A percentile compares a stretch with the other conserved stretches of the same genome.
Conservation (phyloP, 1,140 invertebrate genomes). For the Pectinophora gossypiella region DNA sequence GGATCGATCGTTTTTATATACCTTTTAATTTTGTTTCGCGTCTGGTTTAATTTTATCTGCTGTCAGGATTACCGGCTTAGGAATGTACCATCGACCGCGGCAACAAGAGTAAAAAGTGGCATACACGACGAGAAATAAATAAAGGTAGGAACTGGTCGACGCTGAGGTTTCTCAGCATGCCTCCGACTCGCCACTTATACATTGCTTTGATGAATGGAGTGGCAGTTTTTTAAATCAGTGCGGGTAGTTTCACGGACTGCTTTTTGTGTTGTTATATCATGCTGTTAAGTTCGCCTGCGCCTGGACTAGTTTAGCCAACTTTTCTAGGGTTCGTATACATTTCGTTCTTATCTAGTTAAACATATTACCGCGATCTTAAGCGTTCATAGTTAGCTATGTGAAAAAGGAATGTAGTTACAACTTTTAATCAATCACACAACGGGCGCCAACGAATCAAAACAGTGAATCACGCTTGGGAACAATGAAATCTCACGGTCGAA, state of each 20-base stretch:
- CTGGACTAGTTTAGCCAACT: constrained; percentile 8
- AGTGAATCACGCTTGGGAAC: constrained; percentile 66
- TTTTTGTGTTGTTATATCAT: constrained; percentile 37
- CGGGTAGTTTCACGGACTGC: constrained; percentile 35
- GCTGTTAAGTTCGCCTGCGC: constrained; percentile 3
- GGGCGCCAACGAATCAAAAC: constrained; percentile 59
- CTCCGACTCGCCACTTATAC: constrained; percentile 33
- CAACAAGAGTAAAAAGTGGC: constrained; percentile 64
- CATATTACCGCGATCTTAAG: too few species aligned
- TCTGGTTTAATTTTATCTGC: constrained; percentile 75
- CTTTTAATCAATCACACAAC: constrained; percentile 59
- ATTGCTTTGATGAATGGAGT: constrained; percentile 59
- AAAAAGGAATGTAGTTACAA: constrained; percentile 44
- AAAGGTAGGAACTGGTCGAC: constrained; percentile 64
- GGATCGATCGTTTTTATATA: constrained; percentile 67
- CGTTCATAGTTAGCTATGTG: constrained; percentile 14
- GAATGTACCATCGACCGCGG: constrained; percentile 58
- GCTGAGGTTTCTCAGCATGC: constrained; percentile 59
- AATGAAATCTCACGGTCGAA: constrained; percentile 66
- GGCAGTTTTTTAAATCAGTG: constrained; percentile 49
- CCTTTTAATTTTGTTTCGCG: constrained; percentile 75
- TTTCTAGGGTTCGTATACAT: neutral
- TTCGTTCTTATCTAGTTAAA: neutral
- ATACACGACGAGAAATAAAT: constrained; percentile 70
- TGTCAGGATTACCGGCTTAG: constrained; percentile 72